Evolutionary conservation across 1,140 invertebrate genomes (phyloP).

Genomic region (Nasonia longicornis): DNA sequence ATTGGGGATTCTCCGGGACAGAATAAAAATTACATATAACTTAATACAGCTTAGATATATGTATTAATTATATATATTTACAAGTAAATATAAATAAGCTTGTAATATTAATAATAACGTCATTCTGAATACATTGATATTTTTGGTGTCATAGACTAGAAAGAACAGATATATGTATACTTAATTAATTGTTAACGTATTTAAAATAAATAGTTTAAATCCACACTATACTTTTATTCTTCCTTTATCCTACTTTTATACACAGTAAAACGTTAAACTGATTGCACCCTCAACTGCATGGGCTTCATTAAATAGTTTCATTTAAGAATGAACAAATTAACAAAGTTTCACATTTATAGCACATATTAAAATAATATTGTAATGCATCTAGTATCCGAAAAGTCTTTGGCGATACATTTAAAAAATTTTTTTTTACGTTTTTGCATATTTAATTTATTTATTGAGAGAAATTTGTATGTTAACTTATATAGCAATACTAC

Average conservation of each 20-base stretch:
- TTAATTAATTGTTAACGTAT: conserved; percentile 1
- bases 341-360: conserved; percentile 13
- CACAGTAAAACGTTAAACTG: conserved; percentile 24
- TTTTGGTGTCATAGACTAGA: conserved; percentile 23
- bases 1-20: conserved; percentile 10
- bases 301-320: conserved; percentile 2
- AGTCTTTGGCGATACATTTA: not conserved
- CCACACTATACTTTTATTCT: conserved; percentile 17
- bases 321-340: conserved; percentile 12
- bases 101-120: conserved; percentile 33
- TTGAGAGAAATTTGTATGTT: not conserved
- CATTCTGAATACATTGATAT: conserved; percentile 38
- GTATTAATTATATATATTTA: conserved; percentile 33
- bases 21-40: conserved; percentile 35
- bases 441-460: not conserved
- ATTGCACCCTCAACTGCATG: conserved; percentile 57
- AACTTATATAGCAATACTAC: not conserved
- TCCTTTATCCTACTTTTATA: conserved; percentile 23
- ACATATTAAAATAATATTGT: conserved; percentile 43
- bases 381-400: conserved; percentile 26
- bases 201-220: conserved; percentile 21
- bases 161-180: conserved; percentile 30
- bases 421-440: not conserved
- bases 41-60: conserved; percentile 37
- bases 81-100: conserved; percentile 32